Base-by-base conservation (phyloP, 2,888 invertebrate species). In the Cepaea hortensis region DNA sequence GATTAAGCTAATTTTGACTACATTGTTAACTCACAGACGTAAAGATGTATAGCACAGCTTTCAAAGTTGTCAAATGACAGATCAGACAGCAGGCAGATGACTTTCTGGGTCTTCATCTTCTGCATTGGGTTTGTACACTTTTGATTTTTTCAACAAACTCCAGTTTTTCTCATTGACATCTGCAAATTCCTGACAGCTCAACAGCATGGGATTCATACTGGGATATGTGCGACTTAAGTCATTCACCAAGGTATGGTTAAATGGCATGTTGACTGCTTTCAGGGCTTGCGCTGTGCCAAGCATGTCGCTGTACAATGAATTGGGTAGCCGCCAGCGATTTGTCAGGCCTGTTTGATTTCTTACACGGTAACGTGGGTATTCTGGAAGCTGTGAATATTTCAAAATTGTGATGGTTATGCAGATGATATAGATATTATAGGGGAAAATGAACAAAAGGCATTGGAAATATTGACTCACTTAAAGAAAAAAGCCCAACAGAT, bases 371-470 rank as follows among this genome's bases (percentile, higher is more conserved):
- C 93, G 86, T 48, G 92, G 90, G 3, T 90, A 90, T 48, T 92
- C 92, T 97, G 98, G 91, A 98, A 97, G 86, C 98, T 95, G 90
- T 88, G 93, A 91, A 35, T 35, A 35, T 35, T 35, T 35, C 35
- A 35, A 35, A 35, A 35, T 35, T 35, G 35, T 35, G 35, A 35
- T 35, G 35, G 35, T 35, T 35, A 35, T 35, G 35, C 35, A 35
- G 35, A 35, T 35, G 35, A 35, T 35, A 35, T 35, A n/a, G n/a
- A n/a, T 35, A 35, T 35, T 35, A 35, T 35, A 35, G 35, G 35
- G 35, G 35, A 35, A 35, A 35, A 35, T 35, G 35, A 35, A 35
- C 35, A 35, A 35, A 35, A 35, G 35, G 1, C 35, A 35, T 35
- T 35, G 35, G 35, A 35, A 35, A 35, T 35, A 35, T 35, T 35